A percentile compares a stretch with the other conserved stretches of the same genome.
Evolutionary conservation across 30 jellyfish, hydroid and myxozoan genomes (phyloP).

Genomic region (Hydractinia symbiolongicarpus): DNA sequence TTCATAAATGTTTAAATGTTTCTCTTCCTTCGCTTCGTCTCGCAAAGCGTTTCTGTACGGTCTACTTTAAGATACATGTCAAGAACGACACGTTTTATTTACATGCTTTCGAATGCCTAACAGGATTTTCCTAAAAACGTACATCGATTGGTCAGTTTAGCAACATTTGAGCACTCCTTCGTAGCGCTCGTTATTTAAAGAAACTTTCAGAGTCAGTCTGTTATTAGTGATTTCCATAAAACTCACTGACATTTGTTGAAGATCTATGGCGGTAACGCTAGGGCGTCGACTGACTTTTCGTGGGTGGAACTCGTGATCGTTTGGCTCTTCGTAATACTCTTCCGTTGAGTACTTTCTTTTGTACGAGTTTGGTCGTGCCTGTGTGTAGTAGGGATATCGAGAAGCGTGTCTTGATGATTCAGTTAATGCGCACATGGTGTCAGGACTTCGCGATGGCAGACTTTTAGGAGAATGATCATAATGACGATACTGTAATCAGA

Average conservation of each 20-base stretch:
- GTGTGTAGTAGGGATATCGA: conserved; percentile 25
- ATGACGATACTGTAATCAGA: conserved; percentile 10
- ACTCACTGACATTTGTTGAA: conserved; percentile 21
- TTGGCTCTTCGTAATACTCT: not conserved
- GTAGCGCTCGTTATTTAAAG: conserved; percentile 11
- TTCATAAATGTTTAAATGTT: too few relatives aligned
- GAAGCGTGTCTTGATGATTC: conserved; percentile 18
- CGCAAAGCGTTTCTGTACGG: too few relatives aligned
- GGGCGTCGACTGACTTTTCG: not conserved
- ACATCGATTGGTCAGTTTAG: not conserved
- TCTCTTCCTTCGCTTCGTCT: too few relatives aligned
- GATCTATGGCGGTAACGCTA: conserved; percentile 12
- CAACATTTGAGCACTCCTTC: conserved; percentile 22
- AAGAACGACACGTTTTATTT: too few relatives aligned
- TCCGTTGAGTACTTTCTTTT: not conserved
- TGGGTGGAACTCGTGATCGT: not conserved
- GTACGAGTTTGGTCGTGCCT: not conserved
- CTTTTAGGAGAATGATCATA: conserved; percentile 1
- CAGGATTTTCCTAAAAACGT: too few relatives aligned
- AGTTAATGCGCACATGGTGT: not conserved
- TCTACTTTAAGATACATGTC: too few relatives aligned
- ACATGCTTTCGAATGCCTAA: too few relatives aligned
- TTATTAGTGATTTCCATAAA: conserved; percentile 1
- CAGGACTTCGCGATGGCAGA: conserved; percentile 3
- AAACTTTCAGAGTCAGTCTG: conserved; percentile 17